Evolutionary conservation across 1,140 invertebrate genomes (phyloP).

Genomic region (Steinernema khuongi): DNA sequence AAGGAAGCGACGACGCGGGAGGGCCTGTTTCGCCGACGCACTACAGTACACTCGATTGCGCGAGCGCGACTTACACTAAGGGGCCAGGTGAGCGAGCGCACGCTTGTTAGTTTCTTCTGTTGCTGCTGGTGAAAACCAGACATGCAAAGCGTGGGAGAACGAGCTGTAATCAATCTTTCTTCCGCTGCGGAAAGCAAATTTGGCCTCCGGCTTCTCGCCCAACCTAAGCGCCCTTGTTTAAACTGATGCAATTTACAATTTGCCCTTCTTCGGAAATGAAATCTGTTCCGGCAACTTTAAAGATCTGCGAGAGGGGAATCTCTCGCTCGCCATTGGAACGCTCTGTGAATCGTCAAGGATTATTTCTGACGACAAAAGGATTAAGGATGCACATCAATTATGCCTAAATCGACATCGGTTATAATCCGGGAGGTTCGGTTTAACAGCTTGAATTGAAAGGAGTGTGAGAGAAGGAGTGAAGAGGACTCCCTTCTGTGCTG

Average conservation of each 20-base stretch:
- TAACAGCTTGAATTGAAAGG: slow-evolving; percentile 1
- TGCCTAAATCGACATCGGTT: neutral
- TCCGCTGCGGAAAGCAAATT: neutral
- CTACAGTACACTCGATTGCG: neutral
- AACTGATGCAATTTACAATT: slow-evolving; percentile 5
- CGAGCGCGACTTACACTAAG: neutral
- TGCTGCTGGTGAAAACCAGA: neutral
- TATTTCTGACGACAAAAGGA: neutral
- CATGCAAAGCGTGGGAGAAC: slow-evolving; percentile 2
- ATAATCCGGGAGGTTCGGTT: neutral
- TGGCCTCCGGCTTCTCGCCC: neutral
- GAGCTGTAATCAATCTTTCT: neutral
- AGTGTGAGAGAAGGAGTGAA: neutral
- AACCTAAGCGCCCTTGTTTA: neutral
- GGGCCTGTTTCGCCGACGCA: neutral
- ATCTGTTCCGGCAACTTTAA: neutral
- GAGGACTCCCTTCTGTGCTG: too few species aligned
- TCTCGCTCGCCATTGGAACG: neutral
- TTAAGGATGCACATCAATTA: neutral
- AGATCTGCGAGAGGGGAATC: neutral
- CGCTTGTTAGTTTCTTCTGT: too few species aligned
- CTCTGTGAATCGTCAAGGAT: neutral
- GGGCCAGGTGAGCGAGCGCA: neutral
- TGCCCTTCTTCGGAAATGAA: neutral
- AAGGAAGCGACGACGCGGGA: neutral